Evolutionary conservation across 2,113 vertebrate genomes (phyloP), one percentile per base, ranked within the genome.

Genomic region (Oryzias melastigma): DNA sequence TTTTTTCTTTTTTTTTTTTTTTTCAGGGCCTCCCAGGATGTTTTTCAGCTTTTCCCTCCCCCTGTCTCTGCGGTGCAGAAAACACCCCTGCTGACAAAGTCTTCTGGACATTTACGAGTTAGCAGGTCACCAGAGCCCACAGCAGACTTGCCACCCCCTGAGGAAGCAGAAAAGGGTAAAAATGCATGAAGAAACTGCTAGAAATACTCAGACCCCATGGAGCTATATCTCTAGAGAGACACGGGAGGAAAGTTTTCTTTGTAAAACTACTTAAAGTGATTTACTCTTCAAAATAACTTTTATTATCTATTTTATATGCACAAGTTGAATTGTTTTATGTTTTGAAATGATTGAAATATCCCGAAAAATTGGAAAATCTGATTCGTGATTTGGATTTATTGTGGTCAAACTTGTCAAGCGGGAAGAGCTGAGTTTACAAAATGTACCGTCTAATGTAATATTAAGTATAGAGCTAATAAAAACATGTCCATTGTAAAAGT

Each of bases 31-130:
- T 50, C 48, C 44, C n/a, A 42, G 4, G n/a, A 77, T 40, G 19
- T 51, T 62, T 68, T 19, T 19, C 57, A 53, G 20, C 55, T 43
- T 7, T 35, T 35, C 55, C 44, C 24, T 19, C 65, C 25, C 41
- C 10, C 7, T 10, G 42, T 61, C 51, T 61, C 54, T 55, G 41
- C 8, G 47, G 24, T 48, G 29, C 67, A 64, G 27, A 71, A 52
- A 42, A 15, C 1, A 14, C 46, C 49, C 41, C 17, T 62, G 64
- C 77, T 62, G 67, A 78, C 64, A 78, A 22, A 75, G 18, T 42
- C 50, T 25, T 56, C 7, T 56, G 29, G 50, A 62, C 22, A 24
- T 65, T 72, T 75, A 46, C 15, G 1, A 62, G 59, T 43, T 54
- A 25, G 72, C 45, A 52, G 52, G 62, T 76, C 58, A 43, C 12